Base-by-base conservation (phyloP, 2,113 vertebrate species). In the Mastomys coucha region DNA sequence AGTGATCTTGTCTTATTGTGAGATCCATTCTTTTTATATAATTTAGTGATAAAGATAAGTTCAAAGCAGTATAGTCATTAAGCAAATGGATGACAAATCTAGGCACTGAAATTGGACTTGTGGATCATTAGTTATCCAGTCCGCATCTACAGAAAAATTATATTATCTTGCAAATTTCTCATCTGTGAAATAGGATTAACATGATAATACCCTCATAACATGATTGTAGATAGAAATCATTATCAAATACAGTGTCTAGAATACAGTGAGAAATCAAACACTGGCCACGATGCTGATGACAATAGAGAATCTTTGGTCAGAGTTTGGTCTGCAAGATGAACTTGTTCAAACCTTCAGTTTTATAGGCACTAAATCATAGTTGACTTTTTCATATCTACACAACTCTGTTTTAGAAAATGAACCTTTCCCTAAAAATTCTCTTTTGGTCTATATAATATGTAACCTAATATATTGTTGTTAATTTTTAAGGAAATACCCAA, bases 31-130 rank as follows among this genome's bases (percentile, higher is more conserved):
- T 3, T 14, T 78, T 39, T 4, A 26, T 19, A 80, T n/a, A 96
- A 3, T 94, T 93, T 88, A 77, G 82, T 28, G 6, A 14, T 3
- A 53, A 93, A 14, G 9, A 60, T 45, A 82, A 95, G 91, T 90
- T 76, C 8, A 91, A 90, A 89, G 91, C 26, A 85, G 13, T 13
- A 20, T 17, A 73, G 13, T 85, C 39, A 81, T 67, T 82, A 67
- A 96, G 2, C 58, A 95, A 88, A n/a, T 24, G 2, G 9, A 33
- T 26, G 93, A 93, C 22, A 58, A 87, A 92, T 92, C 2, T 67
- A 53, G 42, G 72, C 1, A 90, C 6, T 91, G 36, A 28, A 36
- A 5, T 81, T 91, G 89, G 42, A 88, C 85, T 90, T 93, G 70
- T 90, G 53, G 10, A 42, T 93, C 26, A 53, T 49, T 51, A 88